Base-by-base conservation (phyloP, 2,888 invertebrate genomes). In the Andrena dorsata region DNA sequence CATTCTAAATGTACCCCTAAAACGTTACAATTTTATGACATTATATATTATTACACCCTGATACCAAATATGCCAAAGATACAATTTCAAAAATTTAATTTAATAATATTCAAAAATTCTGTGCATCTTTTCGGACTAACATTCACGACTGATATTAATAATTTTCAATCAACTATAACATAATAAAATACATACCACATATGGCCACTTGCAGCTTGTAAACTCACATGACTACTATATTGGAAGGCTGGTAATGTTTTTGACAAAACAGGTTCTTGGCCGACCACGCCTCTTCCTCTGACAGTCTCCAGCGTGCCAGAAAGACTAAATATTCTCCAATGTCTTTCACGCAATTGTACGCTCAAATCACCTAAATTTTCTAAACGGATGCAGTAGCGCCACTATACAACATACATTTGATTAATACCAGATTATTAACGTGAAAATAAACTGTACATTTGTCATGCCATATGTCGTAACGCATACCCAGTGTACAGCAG, bases 131-230 rank as follows among this genome's bases (percentile, higher is more conserved):
- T 56, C 23, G 26, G 26, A 56, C 1, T 26, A 8, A 23, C 13
- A 23, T 26, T 13, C 13, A 30, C 13, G 26, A 51, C 13, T 32
- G 16, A 68, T n/a, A n/a, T 6, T 32, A 47, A 47, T 26, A 35
- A 16, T 20, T 32, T 60, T 70, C 4, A 61, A 32, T 32, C 1
- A 20, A 23, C 2, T n/a, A 10, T 23, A n/a, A 13, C 23, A 7
- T 58, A 26, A 65, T 10, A 1, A 56, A 63, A 13, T 41, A 92
- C 95, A 94, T 93, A 98, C 98, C 98, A 98, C 98, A 99, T 98
- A 92, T 99, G 99, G 8, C 99, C 99, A 93, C 98, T 98, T 56
- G 99, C 98, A 76, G 99, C 98, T 95, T 99, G 99, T 87, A 99
- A 95, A 90, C 98, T 98, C 72, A 99, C 98, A 94, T 99, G 99